Evolutionary conservation across 2,797 vertebrate genomes (phyloP), one percentile per base, ranked within the genome.

Genomic region (Numenius phaeopus): DNA sequence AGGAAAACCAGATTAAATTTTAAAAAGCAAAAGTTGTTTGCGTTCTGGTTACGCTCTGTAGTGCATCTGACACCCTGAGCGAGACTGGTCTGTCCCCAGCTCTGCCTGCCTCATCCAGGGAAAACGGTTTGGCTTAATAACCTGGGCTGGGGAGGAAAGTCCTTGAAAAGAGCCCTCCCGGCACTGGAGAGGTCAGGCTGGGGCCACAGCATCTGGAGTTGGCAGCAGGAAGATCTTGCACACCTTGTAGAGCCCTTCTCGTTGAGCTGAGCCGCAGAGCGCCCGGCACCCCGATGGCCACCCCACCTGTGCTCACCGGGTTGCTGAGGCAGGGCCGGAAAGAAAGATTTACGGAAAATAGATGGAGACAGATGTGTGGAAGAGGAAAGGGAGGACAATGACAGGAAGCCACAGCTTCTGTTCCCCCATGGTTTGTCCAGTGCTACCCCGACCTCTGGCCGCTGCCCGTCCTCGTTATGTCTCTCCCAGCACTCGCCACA

Each of bases 191-290:
- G n/a, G 20, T 11, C 1, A 0, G 13, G 34, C 39, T 61, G 57
- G 26, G 50, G 6, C 18, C 46, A 42, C 42, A 52, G n/a, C 46
- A 32, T 22, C 32, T 73, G 17, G 46, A 67, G 23, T 0, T 32
- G 15, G 10, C 9, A 11, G 5, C 0, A 0, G 44, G 34, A 92
- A 90, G 52, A 80, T 7, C 32, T 32, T 26, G 29, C 46, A 49
- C 22, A 13, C 6, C 57, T 79, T 76, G 26, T 55, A 69, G 39
- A 83, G n/a, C 57, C 40, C 32, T 67, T 64, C 49, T 65, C 5
- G 1, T 47, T 0, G 0, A 37, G 30, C 30, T 19, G 72, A 71
- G 40, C 18, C 0, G 0, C 32, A 7, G 49, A 13, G 16, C 6
- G 2, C 10, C 46, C 30, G 39, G 9, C 42, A 32, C 14, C 13